A percentile compares a stretch with the other conserved stretches of the same genome.
Evolutionary conservation across 2,113 vertebrate genomes (phyloP).

Genomic region (Hyaena hyaena): DNA sequence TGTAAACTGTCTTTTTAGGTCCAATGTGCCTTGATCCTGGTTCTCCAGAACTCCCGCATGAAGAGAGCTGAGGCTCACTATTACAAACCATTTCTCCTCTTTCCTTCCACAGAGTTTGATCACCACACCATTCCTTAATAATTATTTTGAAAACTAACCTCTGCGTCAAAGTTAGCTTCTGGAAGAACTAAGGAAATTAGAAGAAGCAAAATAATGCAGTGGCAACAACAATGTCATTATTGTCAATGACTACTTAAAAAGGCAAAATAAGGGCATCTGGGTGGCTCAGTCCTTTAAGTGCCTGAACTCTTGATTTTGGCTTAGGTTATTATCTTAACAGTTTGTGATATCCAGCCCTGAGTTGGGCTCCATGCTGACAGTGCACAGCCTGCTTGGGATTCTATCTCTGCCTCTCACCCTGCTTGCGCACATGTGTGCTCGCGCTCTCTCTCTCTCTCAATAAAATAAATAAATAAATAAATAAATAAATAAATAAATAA

Average conservation of each 20-base stretch:
- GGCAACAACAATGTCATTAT: neutral
- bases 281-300: too few species aligned
- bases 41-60: neutral
- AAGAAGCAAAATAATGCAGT: neutral
- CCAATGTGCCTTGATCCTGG: neutral
- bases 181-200: neutral
- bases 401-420: too few species aligned
- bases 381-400: too few species aligned
- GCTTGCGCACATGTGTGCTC: too few species aligned
- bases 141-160: neutral
- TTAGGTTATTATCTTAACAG: too few species aligned
- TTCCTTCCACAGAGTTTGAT: neutral
- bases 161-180: neutral
- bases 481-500: too few species aligned
- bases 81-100: neutral
- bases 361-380: too few species aligned
- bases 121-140: neutral
- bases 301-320: too few species aligned
- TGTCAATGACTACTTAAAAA: constrained; percentile 5
- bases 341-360: too few species aligned
- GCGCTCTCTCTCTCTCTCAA: too few species aligned
- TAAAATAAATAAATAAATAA: too few species aligned
- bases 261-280: neutral
- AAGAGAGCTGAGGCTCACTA: neutral
- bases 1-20: neutral